Evolutionary conservation across 2,797 vertebrate genomes (phyloP), one percentile per base, ranked within the genome.

Genomic region (Zalophus californianus): DNA sequence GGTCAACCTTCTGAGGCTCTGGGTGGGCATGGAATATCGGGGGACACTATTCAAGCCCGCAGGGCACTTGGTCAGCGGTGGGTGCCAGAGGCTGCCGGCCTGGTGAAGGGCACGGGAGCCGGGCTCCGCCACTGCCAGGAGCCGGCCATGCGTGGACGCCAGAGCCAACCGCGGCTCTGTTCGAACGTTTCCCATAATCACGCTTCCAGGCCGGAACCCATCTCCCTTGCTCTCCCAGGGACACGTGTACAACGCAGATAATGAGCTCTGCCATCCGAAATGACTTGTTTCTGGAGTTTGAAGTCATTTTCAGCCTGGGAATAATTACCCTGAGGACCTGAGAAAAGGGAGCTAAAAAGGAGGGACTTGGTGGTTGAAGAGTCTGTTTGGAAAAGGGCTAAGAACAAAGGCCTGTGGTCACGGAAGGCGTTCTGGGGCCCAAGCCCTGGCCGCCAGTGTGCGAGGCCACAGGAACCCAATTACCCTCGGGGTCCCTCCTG

Each of bases 221-320:
- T 32, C 21, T 23, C 70, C 62, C 86, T 83, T 18, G 35, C 72
- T 16, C 73, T 86, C 54, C 29, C 0, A 2, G 77, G 84, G 72
- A 96, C 52, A 3, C 0, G 2, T 15, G 52, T 2, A 9, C 85
- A 15, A 44, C 0, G 72, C 82, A 3, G 52, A 38, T 86, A 35
- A 87, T 56, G 92, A 84, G 86, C 58, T 52, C 93, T 32, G 86
- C 83, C 58, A 3, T 70, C 16, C 3, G 0, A 72, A 82, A 82
- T 64, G 14, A 82, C 95, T 70, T 52, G 73, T 78, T 94, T 92
- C 93, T 77, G 91, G 91, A 44, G 38, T 72, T 64, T 14, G 83
- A 50, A 91, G 92, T 90, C 38, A 91, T 85, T 93, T 97, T 64
- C 92, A 68, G 84, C 68, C 95, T 96, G 68, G 77, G 89, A 35